These are phyloP conservation scores for Meriones unguiculatus DNA, from an alignment of 2,113 vertebrate genomes.

Conservation along the genomic window DNA sequence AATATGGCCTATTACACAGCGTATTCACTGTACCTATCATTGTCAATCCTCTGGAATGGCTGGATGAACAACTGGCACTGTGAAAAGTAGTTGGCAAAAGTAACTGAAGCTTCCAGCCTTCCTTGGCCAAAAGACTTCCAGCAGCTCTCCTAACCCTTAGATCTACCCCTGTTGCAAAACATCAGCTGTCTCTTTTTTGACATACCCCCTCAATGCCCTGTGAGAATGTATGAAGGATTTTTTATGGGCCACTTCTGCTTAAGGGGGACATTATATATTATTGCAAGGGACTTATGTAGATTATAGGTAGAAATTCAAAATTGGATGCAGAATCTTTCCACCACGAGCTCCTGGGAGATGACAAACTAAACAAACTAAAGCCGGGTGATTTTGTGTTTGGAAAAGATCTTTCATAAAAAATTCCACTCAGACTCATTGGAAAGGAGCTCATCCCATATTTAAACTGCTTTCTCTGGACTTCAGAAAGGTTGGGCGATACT, in stretches of 20 bases:
- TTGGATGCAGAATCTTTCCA: neutral
- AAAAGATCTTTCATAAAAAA: neutral
- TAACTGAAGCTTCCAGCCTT: neutral
- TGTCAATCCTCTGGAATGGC: neutral
- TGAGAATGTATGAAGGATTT: neutral
- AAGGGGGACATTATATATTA: neutral
- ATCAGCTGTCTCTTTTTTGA: neutral
- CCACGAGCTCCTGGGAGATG: neutral
- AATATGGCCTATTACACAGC: neutral
- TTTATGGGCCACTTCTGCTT: neutral
- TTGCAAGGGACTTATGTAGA: neutral
- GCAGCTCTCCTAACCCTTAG: neutral
- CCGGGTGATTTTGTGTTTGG: neutral
- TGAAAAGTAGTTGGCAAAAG: neutral
- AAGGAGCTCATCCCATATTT: neutral
- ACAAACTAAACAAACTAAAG: neutral
- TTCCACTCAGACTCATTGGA: neutral
- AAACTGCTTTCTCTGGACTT: neutral
- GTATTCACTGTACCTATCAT: neutral
- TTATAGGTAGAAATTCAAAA: neutral
- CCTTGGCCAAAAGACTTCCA: neutral
- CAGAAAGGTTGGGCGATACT: too few relatives aligned
- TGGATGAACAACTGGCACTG: neutral
- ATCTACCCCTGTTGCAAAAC: neutral
- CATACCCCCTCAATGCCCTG: neutral